A percentile compares a stretch with the other conserved stretches of the same genome.
These are phyloP conservation scores for Bradypodion ventrale DNA, from an alignment of 2,797 vertebrate genomes.

Conservation along the genomic window DNA sequence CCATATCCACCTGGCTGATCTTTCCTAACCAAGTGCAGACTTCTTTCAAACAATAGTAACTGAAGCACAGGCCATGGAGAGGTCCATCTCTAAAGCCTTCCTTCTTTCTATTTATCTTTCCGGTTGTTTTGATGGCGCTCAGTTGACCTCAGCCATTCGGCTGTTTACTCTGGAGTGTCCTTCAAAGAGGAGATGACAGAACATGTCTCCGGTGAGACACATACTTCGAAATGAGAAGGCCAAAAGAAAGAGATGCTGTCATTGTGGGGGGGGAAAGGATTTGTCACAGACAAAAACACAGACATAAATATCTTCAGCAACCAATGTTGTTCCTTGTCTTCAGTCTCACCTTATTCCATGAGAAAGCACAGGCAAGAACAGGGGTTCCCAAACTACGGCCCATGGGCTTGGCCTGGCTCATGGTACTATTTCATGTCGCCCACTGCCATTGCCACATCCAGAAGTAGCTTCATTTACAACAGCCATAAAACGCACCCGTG, in stretches of 20 bases:
- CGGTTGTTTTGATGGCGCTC: neutral
- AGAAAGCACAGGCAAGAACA: neutral
- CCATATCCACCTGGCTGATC: no score
- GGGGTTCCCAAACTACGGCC: no score
- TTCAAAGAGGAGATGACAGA: neutral
- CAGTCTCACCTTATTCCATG: neutral
- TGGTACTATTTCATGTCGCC: no score
- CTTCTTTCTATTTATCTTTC: neutral
- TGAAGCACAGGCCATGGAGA: neutral
- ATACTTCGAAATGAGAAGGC: no score
- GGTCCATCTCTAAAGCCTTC: neutral
- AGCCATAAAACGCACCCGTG: no score
- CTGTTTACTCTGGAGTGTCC: neutral
- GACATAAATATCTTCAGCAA: neutral
- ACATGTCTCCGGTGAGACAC: no score
- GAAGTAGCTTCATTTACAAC: no score
- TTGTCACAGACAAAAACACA: no score
- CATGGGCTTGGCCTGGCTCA: no score
- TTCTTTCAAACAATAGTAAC: neutral
- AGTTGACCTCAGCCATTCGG: neutral
- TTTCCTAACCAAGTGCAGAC: neutral
- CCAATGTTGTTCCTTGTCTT: neutral
- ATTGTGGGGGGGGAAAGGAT: no score
- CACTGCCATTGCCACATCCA: no score
- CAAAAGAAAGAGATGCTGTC: neutral